Evolutionary conservation across 2,113 vertebrate species (phyloP).

Genomic region (Mugil cephalus): DNA sequence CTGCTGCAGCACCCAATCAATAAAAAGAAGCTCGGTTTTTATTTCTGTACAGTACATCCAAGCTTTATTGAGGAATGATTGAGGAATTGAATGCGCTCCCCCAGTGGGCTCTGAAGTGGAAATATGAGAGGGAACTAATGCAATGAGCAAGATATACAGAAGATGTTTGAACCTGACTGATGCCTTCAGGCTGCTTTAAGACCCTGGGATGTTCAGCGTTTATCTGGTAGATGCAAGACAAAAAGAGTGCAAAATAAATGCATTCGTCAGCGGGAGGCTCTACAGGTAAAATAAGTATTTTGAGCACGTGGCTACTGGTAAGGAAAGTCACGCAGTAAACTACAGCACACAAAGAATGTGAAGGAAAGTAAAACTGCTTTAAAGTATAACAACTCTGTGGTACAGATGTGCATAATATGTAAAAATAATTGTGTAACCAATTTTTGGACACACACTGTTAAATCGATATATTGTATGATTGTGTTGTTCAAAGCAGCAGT

Average conservation of each 20-base stretch:
- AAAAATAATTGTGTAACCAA: too few species aligned
- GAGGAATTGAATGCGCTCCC: neutral
- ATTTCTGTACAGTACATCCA: constrained; percentile 30
- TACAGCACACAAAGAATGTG: too few species aligned
- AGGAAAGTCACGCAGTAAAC: too few species aligned
- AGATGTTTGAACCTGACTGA: constrained; percentile 43
- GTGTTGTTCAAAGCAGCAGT: too few species aligned
- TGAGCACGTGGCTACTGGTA: neutral
- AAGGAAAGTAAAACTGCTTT: too few species aligned
- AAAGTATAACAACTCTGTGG: too few species aligned
- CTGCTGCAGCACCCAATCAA: constrained; percentile 14
- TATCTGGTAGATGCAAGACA: neutral
- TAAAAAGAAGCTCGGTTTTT: constrained; percentile 25
- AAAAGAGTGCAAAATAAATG: neutral
- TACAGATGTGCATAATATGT: too few species aligned
- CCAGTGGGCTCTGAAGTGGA: constrained; percentile 28
- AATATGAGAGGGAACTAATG: constrained; percentile 35
- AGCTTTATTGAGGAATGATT: constrained; percentile 46
- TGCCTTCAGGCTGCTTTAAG: constrained; percentile 16
- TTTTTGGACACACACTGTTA: too few species aligned
- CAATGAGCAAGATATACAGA: constrained; percentile 20
- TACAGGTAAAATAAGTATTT: neutral
- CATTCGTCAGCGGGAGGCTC: neutral
- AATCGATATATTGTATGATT: too few species aligned
- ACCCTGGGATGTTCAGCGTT: neutral